phyloP scores from a whole-genome alignment of 1,140 invertebrate genomes.

The Zaprionus vittiger region DNA sequence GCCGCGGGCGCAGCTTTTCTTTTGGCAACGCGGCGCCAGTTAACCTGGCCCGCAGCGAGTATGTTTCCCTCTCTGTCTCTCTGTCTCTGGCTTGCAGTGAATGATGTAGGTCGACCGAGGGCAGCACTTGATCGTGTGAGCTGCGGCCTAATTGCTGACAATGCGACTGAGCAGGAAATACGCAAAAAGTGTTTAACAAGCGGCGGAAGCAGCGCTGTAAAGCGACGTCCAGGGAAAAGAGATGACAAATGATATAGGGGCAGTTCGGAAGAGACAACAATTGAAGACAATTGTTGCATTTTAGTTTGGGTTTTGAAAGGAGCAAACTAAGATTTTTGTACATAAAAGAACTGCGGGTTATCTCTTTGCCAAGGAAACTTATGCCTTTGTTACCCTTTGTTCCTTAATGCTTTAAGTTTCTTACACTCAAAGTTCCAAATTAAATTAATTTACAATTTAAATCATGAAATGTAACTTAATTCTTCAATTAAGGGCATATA shows the following conservation, averaged over 20 bases:
- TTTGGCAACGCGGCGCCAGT: constrained; percentile 67
- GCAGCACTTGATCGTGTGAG: constrained; percentile 64
- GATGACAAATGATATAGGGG: constrained; percentile 4
- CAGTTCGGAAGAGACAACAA: neutral
- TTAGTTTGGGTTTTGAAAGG: neutral
- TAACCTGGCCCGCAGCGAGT: constrained; percentile 43
- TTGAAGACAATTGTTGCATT: neutral
- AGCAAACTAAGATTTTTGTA: neutral
- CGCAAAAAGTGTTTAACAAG: constrained; percentile 45
- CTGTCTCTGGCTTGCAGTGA: constrained; percentile 12
- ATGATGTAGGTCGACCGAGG: constrained; percentile 47
- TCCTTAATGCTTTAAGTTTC: no score
- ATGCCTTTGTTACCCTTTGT: no score
- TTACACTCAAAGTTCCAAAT: neutral
- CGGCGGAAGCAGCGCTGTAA: constrained; percentile 11
- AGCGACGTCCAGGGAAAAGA: neutral
- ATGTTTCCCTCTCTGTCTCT: constrained; percentile 16
- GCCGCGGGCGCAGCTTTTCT: constrained; percentile 67
- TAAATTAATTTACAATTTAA: no score
- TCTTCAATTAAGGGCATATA: no score
- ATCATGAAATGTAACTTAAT: no score
- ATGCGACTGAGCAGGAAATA: constrained; percentile 69
- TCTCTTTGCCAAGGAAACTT: no score
- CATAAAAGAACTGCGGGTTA: no score
- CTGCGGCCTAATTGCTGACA: constrained; percentile 71